Evolutionary conservation across 2,888 invertebrate species (phyloP), one percentile per base, ranked within the genome.

Genomic region (Drosophila borborema): DNA sequence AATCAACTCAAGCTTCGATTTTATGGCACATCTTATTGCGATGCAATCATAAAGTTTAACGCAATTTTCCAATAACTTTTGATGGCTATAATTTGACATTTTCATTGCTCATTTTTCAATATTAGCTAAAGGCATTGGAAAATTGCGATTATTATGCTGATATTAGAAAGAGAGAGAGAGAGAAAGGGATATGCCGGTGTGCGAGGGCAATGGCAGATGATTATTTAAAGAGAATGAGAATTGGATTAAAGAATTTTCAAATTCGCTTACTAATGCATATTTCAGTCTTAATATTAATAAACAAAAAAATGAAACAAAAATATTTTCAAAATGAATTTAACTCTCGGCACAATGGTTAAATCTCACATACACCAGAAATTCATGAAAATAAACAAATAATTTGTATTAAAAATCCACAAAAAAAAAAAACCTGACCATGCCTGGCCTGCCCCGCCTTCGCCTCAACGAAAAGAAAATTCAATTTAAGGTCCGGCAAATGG

Each of bases 401-500:
- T 49, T 49, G 6, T 6, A 49, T 34, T 49, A 34, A 34, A 49
- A 18, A 49, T 49, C 31, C 31, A 31, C 34, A 2, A 48, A 48
- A 28, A 18, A 48, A 28, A 18, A n/a, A 2, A 48, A 48, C 48
- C 28, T 46, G 46, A 6, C 45, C 6, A 2, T 16, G 16, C 38
- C 20, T 20, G 2, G 20, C 38, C 12, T 2, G 38, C 14, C 12
- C 36, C 12, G 20, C 20, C 20, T 20, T 14, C 4, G 36, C 36
- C 4, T 14, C 38, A 16, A 16, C 12, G 18, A 10, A 34, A 7
- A 7, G 7, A 14, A 20, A 36, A 51, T 51, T 18, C 18, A 51
- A 51, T 51, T 34, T 51, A 12, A 20, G 28, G 68, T 49, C 41
- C 48, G 41, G 40, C 20, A 28, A 41, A 23, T 49, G 68, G 55